Evolutionary conservation across 1,140 invertebrate genomes (phyloP), one percentile per base, ranked within the genome.

Genomic region (Ridgeia piscesae): DNA sequence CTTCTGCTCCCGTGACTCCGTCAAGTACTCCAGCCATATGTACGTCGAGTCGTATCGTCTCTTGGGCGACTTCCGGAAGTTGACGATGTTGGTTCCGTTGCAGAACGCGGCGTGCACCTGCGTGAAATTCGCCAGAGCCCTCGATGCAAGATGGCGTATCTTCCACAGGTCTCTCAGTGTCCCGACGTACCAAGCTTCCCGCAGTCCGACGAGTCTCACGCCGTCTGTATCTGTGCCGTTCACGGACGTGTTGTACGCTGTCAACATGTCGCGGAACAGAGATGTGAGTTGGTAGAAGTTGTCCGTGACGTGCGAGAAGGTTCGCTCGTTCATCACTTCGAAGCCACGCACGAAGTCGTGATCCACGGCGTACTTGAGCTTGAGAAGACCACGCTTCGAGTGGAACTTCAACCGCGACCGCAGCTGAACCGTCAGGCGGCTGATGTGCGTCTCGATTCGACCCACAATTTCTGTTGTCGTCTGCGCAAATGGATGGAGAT

Each of bases 291-390:
- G 89, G 89, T 90, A 90, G 89, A 90, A 90, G n/a, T 42, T 42
- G 35, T 14, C n/a, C n/a, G 89, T 90, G 9, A 90, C 31, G 89
- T 90, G 89, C 17, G 42, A 35, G 34, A 91, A 50, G 34, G 91
- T 91, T 6, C 91, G 35, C 34, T 91, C 91, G 33, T 91, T 50
- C 34, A 35, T 91, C 17, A 91, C 91, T 33, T 21, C 91, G 17
- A 34, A 91, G 35, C 34, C 14, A 17, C 91, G 91, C 11, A n/a
- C 48, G n/a, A 91, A 91, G 31, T 91, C 91, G 6, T 91, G 34
- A n/a, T 35, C 91, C 9, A 91, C 42, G 14, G 50, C 33, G 34
- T 42, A 91, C 21, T 35, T 50, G 0, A 91, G 34, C 91, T 91
- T 48, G 6, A 42, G 33, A 34, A 91, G 42, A 6, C 35, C 89